A percentile compares a stretch with the other conserved stretches of the same genome.
Conservation (phyloP, 2,888 invertebrate genomes). For the Lymantria monacha region DNA sequence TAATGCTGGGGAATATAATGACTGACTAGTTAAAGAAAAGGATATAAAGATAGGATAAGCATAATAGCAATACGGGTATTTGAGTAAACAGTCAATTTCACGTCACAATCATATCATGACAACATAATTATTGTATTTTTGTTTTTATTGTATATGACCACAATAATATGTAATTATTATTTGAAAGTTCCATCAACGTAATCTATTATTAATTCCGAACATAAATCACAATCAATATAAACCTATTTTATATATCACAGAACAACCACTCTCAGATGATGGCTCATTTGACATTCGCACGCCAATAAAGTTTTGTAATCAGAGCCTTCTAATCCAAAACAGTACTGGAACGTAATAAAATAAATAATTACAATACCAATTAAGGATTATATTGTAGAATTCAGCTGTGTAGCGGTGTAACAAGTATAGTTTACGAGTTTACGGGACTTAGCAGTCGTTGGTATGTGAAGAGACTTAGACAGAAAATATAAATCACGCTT, state of each 20-base stretch:
- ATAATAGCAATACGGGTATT: no score
- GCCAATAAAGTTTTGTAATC: conserved; percentile 16
- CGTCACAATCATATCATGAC: no score
- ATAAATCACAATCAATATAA: not conserved
- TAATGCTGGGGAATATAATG: no score
- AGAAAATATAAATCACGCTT: not conserved
- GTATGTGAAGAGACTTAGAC: not conserved
- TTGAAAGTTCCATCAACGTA: no score
- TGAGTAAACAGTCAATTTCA: no score
- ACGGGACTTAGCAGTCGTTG: not conserved
- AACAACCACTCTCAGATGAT: not conserved
- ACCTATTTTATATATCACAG: not conserved
- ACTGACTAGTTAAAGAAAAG: no score
- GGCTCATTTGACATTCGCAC: conserved; percentile 10
- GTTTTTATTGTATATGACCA: no score
- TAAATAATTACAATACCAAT: conserved; percentile 5
- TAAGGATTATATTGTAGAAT: not conserved
- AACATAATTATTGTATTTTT: no score
- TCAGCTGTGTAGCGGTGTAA: not conserved
- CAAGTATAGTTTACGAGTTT: not conserved
- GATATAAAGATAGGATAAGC: no score
- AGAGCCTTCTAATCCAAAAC: conserved; percentile 6
- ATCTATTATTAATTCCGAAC: no score
- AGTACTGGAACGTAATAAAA: conserved; percentile 13
- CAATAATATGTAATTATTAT: no score